Percentiles rank a stretch among this genome's conserved stretches.
Evolutionary conservation across 2,113 vertebrate species (phyloP).

Genomic region (Bufo bufo): DNA sequence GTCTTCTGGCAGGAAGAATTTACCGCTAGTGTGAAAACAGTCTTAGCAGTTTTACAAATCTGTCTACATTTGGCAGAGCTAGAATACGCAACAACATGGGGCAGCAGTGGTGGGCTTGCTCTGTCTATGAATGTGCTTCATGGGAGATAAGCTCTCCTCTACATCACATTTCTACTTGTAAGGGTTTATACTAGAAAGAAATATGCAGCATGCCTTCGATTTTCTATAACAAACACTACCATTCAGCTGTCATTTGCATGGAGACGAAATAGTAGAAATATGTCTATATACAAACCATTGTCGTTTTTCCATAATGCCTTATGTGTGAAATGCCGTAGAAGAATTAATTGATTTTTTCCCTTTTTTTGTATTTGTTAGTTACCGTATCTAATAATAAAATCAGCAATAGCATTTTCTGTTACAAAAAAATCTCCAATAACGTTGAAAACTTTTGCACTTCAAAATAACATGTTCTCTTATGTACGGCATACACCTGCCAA

Average conservation of each 20-base stretch:
- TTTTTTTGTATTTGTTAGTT: constrained; percentile 12
- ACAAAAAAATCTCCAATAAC: constrained; percentile 29
- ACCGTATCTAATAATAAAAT: constrained; percentile 1
- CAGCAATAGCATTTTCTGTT: not conserved
- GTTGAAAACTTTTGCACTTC: constrained; percentile 36
- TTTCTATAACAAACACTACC: constrained; percentile 17
- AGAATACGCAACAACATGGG: not conserved
- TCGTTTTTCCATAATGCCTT: not conserved
- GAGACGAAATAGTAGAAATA: constrained; percentile 11
- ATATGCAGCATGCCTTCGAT: not conserved
- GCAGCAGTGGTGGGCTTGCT: not conserved
- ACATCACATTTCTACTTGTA: not conserved
- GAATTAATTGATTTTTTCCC: constrained; percentile 22
- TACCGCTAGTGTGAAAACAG: no score
- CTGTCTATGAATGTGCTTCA: not conserved
- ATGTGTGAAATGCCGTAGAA: not conserved
- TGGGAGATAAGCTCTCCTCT: not conserved
- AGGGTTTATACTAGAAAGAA: not conserved
- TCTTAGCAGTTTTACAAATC: not conserved
- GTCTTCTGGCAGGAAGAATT: no score
- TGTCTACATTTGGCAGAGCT: not conserved
- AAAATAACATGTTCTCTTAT: constrained; percentile 43
- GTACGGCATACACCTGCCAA: constrained; percentile 37
- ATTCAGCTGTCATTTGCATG: constrained; percentile 13
- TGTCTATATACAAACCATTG: constrained; percentile 6